These are phyloP conservation scores for Rhyzopertha dominica DNA, from an alignment of 1,140 invertebrate genomes.

Conservation along the genomic window DNA sequence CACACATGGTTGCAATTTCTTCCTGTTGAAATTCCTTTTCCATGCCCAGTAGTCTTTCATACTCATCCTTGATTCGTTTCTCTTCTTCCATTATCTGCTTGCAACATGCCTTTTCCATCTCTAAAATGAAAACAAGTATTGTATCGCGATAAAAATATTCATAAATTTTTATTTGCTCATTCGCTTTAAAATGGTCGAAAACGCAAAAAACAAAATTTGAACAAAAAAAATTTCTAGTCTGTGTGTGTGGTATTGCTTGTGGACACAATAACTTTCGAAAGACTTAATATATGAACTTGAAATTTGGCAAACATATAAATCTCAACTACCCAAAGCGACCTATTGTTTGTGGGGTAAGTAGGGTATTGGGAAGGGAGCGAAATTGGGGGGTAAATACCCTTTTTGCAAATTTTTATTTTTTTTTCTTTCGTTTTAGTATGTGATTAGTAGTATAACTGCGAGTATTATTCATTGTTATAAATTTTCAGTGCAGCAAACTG, in stretches of 20 bases:
- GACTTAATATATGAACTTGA: too few relatives aligned
- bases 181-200: slow-evolving; percentile 1
- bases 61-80: slow-evolving; percentile 12
- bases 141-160: not conserved
- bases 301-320: too few relatives aligned
- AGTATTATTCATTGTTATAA: too few relatives aligned
- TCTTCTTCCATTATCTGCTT: slow-evolving; percentile 8
- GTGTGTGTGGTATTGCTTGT: too few relatives aligned
- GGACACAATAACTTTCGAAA: too few relatives aligned
- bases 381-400: too few relatives aligned
- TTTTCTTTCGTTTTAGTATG: too few relatives aligned
- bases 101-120: slow-evolving; percentile 14
- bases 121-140: slow-evolving; percentile 21
- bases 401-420: too few relatives aligned
- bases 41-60: slow-evolving; percentile 8
- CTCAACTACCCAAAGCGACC: slow-evolving; percentile 29
- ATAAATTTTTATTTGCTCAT: not conserved
- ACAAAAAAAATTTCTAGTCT: not conserved
- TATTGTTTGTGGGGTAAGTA: too few relatives aligned
- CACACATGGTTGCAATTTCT: slow-evolving; percentile 10
- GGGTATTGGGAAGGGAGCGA: too few relatives aligned
- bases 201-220: not conserved
- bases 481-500: too few relatives aligned
- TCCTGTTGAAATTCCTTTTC: slow-evolving; percentile 7
- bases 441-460: too few relatives aligned